These are phyloP conservation scores for Rhaphigaster nebulosa DNA, from an alignment of 2,888 invertebrate species.

Conservation along the genomic window DNA sequence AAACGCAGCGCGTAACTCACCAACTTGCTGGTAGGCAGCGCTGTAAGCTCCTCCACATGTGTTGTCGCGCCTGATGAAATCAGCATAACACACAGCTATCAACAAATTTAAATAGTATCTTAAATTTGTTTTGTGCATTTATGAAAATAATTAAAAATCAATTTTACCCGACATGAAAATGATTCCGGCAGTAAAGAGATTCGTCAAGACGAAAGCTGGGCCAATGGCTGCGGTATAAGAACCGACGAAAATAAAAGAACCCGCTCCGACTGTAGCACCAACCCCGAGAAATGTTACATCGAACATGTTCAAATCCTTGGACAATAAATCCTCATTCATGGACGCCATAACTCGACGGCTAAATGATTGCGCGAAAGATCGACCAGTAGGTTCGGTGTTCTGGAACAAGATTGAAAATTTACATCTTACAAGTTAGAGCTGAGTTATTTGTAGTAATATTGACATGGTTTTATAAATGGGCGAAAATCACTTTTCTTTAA, in stretches of 20 bases:
- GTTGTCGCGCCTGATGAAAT: not conserved
- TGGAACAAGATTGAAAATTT: not conserved
- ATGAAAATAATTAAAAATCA: not conserved
- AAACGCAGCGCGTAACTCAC: not conserved
- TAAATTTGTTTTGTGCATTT: not conserved
- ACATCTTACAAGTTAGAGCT: not conserved
- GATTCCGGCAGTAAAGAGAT: not conserved
- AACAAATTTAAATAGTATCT: not conserved
- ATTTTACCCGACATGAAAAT: not conserved
- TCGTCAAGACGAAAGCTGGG: not conserved
- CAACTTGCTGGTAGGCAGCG: not conserved
- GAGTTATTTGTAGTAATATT: no score
- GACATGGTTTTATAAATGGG: no score
- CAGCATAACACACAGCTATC: not conserved
- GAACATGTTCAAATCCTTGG: not conserved
- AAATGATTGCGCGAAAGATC: not conserved
- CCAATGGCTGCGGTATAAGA: not conserved
- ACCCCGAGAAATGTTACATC: not conserved
- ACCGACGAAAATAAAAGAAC: constrained; percentile 6
- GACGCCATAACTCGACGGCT: not conserved
- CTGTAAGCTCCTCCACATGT: not conserved
- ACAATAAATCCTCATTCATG: not conserved
- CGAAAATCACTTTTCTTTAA: no score
- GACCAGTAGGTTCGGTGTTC: not conserved
- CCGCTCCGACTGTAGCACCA: not conserved